A percentile compares a stretch with the other conserved stretches of the same genome.
Conservation (phyloP, 2,888 invertebrate species). For the Amiota minor region DNA sequence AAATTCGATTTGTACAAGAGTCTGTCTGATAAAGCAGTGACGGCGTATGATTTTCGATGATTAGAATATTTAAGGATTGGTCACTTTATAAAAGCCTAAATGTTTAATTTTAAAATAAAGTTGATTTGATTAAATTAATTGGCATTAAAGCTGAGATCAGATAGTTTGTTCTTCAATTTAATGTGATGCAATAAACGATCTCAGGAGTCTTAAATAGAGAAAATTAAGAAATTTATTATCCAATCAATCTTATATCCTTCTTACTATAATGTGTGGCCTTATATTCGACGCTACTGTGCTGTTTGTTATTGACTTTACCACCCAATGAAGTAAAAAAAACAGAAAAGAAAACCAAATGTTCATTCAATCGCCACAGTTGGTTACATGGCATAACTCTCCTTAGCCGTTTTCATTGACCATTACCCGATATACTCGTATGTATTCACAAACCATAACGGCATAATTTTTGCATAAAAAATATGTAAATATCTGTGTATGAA, state of each 20-base stretch:
- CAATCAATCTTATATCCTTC: background rate
- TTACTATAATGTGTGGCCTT: background rate
- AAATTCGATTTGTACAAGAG: constrained; percentile 66
- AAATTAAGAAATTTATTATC: background rate
- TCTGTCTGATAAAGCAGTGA: constrained; percentile 45
- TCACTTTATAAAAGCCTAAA: background rate
- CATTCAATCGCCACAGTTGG: constrained; percentile 49
- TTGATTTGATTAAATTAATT: background rate
- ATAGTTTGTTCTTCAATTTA: background rate
- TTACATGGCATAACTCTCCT: background rate
- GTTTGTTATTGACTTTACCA: constrained; percentile 29
- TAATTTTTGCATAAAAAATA: constrained; percentile 72
- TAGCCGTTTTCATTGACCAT: background rate
- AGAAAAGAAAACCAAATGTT: constrained; percentile 54
- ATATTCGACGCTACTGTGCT: constrained; percentile 44
- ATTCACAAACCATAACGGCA: constrained; percentile 61
- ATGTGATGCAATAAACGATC: background rate
- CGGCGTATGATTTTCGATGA: constrained; percentile 22
- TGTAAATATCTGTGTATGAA: constrained; percentile 66
- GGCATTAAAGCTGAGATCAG: background rate
- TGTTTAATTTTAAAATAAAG: background rate
- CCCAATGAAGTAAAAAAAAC: constrained; percentile 61
- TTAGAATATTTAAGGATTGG: background rate
- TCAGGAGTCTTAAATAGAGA: background rate
- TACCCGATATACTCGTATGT: constrained; percentile 32